Percentiles rank a stretch among this genome's conserved stretches.
Conservation (phyloP, 2,888 invertebrate genomes). For the Pycnomerus fuliginosus region DNA sequence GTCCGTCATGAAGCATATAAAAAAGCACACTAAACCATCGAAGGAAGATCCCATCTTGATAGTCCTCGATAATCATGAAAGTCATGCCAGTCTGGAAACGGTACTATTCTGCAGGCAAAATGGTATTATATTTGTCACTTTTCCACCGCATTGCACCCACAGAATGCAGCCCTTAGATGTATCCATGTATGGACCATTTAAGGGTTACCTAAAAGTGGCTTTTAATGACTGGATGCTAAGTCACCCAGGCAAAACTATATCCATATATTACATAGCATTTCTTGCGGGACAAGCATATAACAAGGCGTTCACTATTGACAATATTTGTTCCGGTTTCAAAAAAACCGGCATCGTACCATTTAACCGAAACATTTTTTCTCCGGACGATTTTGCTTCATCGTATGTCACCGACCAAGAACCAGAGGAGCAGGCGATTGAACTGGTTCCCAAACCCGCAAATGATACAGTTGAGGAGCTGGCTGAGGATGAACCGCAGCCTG, state of each 20-base stretch:
- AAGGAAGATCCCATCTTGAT: slow-evolving; percentile 4
- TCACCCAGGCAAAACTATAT: too few relatives aligned
- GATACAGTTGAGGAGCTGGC: too few relatives aligned
- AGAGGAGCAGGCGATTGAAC: too few relatives aligned
- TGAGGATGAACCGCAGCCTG: too few relatives aligned
- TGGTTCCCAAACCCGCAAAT: too few relatives aligned
- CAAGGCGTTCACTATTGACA: slow-evolving; percentile 24
- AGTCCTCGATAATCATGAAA: slow-evolving; percentile 37
- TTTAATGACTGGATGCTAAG: slow-evolving; percentile 20
- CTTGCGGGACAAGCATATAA: slow-evolving; percentile 26
- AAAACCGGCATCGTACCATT: slow-evolving; percentile 23
- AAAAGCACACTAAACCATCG: slow-evolving; percentile 31
- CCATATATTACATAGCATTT: slow-evolving; percentile 28
- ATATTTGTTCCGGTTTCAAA: slow-evolving; percentile 24
- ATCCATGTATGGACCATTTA: slow-evolving; percentile 30
- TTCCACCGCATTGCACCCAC: slow-evolving; percentile 29
- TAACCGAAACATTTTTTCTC: slow-evolving; percentile 24
- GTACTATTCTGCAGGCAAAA: slow-evolving; percentile 2
- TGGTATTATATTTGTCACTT: slow-evolving; percentile 32
- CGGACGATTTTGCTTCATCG: slow-evolving; percentile 21
- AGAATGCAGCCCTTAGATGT: slow-evolving; percentile 31
- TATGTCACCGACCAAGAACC: slow-evolving; percentile 13
- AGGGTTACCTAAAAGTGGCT: slow-evolving; percentile 26
- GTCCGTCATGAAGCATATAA: slow-evolving; percentile 23
- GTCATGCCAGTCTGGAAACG: slow-evolving; percentile 19